These are phyloP conservation scores for Thymelicus sylvestris DNA, from an alignment of 2,888 invertebrate species.

Conservation along the genomic window DNA sequence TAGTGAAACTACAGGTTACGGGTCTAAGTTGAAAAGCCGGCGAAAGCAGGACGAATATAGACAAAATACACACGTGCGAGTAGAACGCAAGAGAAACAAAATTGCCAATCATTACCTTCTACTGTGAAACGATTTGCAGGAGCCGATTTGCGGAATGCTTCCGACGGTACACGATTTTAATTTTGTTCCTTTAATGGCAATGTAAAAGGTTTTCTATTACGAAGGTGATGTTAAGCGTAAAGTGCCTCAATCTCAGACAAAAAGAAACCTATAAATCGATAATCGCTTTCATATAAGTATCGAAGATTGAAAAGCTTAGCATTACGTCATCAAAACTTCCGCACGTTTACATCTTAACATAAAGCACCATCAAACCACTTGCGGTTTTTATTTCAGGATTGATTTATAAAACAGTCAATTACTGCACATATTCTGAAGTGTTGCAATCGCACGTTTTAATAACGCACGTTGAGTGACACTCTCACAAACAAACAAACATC, in stretches of 20 bases:
- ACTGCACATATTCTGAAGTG: too few species aligned
- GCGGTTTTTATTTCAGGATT: too few species aligned
- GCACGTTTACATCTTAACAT: too few species aligned
- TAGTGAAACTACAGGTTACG: slow-evolving; percentile 34
- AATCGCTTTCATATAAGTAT: not conserved
- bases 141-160: slow-evolving; percentile 34
- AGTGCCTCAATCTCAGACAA: slow-evolving; percentile 14
- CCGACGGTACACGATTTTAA: slow-evolving; percentile 25
- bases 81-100: slow-evolving; percentile 18
- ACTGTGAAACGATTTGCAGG: slow-evolving; percentile 35
- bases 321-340: not conserved
- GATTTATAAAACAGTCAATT: too few species aligned
- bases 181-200: slow-evolving; percentile 26
- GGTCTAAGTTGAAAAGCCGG: slow-evolving; percentile 30
- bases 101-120: slow-evolving; percentile 35
- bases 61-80: not conserved
- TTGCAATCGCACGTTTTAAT: too few species aligned
- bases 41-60: slow-evolving; percentile 1
- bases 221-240: not conserved
- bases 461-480: too few species aligned
- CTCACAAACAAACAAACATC: too few species aligned
- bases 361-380: too few species aligned
- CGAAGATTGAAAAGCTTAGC: not conserved
- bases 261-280: slow-evolving; percentile 2
- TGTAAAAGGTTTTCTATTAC: slow-evolving; percentile 33